Evolutionary conservation across 2,113 vertebrate species (phyloP), one percentile per base, ranked within the genome.

Genomic region (Myodes glareolus): DNA sequence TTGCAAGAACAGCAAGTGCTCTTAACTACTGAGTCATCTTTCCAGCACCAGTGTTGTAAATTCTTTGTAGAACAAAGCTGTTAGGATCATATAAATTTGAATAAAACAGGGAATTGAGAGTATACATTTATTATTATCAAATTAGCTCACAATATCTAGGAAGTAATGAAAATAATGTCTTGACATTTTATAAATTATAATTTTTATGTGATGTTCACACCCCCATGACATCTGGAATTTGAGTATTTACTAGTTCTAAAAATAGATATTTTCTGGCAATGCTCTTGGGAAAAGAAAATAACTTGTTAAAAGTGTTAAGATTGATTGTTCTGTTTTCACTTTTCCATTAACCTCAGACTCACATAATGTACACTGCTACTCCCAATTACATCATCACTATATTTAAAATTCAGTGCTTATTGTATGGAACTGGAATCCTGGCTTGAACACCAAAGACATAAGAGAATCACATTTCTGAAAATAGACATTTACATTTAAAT

Each of bases 221-320:
- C 10, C 23, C 47, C 12, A 36, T 19, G 58, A 80, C 95, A 91
- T 86, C 50, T 91, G 45, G 10, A 96, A 73, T 84, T 88, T 29
- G 55, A 45, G 17, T 94, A 68, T 82, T 82, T 78, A 75, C 94
- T 93, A n/a, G 39, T 81, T 73, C 16, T 78, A 47, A 97, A 93
- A 68, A 84, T 90, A 95, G 11, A 68, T 93, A 81, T 95, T 67
- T 29, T 86, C 45, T 93, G 61, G 33, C 63, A 88, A 84, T 90
- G 27, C 4, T 90, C 36, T 95, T 92, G 29, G 68, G 31, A 78
- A 33, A 92, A 93, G 21, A 82, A 96, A 93, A 87, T 91, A 81
- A 33, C 61, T 87, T 90, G 63, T 90, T 94, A 58, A 72, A 89
- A 55, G 23, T 85, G 52, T 7, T 92, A 90, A 90, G 0, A 72